Conservation (phyloP, 1,140 invertebrate species). For the Drosophila sulfurigaster region DNA sequence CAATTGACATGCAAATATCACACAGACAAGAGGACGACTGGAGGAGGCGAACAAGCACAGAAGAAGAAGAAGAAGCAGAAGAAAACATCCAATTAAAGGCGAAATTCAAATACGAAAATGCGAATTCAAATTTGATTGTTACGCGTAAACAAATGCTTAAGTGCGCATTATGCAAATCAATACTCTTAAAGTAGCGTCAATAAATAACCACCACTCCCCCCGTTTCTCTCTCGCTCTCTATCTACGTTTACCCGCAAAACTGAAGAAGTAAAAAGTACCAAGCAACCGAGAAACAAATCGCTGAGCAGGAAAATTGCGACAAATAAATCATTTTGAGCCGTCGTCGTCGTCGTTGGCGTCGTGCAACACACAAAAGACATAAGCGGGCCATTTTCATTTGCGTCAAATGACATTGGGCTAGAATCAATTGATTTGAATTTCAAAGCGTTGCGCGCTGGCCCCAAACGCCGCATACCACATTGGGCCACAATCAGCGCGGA, state of each 20-base stretch:
- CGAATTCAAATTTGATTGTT: constrained; percentile 83
- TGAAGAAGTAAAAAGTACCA: not conserved
- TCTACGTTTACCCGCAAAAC: not conserved
- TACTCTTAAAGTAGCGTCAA: constrained; percentile 81
- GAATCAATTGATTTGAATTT: constrained; percentile 84
- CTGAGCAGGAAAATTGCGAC: constrained; percentile 79
- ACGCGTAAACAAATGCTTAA: constrained; percentile 83
- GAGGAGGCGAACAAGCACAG: constrained; percentile 12
- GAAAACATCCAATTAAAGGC: constrained; percentile 78
- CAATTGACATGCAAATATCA: constrained; percentile 81
- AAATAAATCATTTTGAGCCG: constrained; percentile 82
- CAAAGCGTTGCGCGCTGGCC: constrained; percentile 51
- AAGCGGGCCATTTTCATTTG: constrained; percentile 82
- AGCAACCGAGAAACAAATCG: constrained; percentile 65
- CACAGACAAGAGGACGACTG: constrained; percentile 29
- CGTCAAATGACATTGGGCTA: constrained; percentile 75
- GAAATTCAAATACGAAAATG: constrained; percentile 75
- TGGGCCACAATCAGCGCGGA: constrained; percentile 13
- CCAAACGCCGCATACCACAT: constrained; percentile 3
- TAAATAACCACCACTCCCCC: constrained; percentile 58
- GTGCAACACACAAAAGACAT: constrained; percentile 81
- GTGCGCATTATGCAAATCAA: constrained; percentile 83
- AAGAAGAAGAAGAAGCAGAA: constrained; percentile 7
- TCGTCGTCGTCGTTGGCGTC: constrained; percentile 7
- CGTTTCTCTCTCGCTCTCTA: too few species aligned